Evolutionary conservation across 30 jellyfish, hydroid and myxozoan genomes (phyloP).

Genomic region (Pelagia noctiluca): DNA sequence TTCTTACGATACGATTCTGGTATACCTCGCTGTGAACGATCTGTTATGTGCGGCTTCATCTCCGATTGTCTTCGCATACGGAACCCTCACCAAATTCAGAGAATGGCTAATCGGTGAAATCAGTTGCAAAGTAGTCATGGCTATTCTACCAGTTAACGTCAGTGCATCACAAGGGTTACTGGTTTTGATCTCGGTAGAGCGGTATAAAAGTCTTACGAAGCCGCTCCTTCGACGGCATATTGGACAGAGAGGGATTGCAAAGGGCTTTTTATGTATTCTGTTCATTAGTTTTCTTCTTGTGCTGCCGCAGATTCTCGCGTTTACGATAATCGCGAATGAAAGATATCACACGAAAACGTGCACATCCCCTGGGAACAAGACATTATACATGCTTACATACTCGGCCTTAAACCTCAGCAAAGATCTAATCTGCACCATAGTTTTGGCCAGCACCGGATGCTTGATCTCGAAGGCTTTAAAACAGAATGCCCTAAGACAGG

Average conservation of each 20-base stretch:
- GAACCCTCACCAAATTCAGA: conserved; percentile 68
- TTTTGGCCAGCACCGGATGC: conserved; percentile 22
- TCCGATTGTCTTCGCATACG: conserved; percentile 68
- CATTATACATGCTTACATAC: neutral
- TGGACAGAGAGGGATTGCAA: neutral
- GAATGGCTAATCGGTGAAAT: conserved; percentile 77
- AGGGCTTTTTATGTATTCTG: conserved; percentile 11
- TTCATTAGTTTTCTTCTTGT: conserved; percentile 45
- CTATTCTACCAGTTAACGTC: conserved; percentile 68
- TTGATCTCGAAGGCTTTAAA: conserved; percentile 45
- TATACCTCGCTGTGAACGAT: conserved; percentile 59
- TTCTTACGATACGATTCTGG: conserved; percentile 54
- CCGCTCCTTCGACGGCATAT: conserved; percentile 44
- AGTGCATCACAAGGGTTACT: conserved; percentile 84
- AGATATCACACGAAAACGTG: conserved; percentile 57
- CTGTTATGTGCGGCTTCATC: conserved; percentile 45
- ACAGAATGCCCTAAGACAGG: neutral
- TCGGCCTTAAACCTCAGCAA: neutral
- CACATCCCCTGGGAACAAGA: conserved; percentile 18
- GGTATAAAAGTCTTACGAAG: conserved; percentile 52
- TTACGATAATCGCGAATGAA: conserved; percentile 15
- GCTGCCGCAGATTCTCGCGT: conserved; percentile 56
- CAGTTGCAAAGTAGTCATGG: conserved; percentile 76
- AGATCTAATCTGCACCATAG: conserved; percentile 15
- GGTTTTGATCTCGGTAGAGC: conserved; percentile 66